Evolutionary conservation across 2,888 invertebrate genomes (phyloP).

Genomic region (Harpalus rubripes): DNA sequence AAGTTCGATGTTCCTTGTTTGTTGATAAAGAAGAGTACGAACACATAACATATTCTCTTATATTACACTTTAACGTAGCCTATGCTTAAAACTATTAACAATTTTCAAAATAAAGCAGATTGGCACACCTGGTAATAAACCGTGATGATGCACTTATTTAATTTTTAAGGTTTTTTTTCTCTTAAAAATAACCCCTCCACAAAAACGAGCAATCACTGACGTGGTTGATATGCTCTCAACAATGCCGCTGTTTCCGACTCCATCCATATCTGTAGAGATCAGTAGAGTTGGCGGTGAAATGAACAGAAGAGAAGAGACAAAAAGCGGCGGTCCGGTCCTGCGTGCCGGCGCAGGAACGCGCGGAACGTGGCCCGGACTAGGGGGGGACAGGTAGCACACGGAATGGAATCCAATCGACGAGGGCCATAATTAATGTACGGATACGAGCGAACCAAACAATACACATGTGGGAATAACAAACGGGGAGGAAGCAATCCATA

Average conservation of each 20-base stretch:
- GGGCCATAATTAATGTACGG: constrained; percentile 75
- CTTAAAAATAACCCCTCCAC: too few relatives aligned
- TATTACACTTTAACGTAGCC: too few relatives aligned
- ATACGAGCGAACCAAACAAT: constrained; percentile 58
- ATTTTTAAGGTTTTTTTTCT: too few relatives aligned
- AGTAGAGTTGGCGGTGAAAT: constrained; percentile 16
- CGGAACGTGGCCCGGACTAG: constrained; percentile 24
- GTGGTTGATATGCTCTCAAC: background rate
- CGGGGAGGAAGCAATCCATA: background rate
- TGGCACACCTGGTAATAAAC: too few relatives aligned
- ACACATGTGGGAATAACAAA: constrained; percentile 20
- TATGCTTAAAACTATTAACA: too few relatives aligned
- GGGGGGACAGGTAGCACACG: constrained; percentile 73
- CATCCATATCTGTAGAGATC: constrained; percentile 29
- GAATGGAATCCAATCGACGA: constrained; percentile 75
- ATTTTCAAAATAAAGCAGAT: too few relatives aligned
- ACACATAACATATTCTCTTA: too few relatives aligned
- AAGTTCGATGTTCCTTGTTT: too few relatives aligned
- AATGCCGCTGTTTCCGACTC: background rate
- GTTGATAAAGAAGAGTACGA: too few relatives aligned
- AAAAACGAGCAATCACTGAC: background rate
- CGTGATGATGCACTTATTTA: too few relatives aligned
- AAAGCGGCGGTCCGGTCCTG: constrained; percentile 53
- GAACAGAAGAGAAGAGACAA: constrained; percentile 38
- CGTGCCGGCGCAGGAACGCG: constrained; percentile 53